Conservation (phyloP, 2,113 vertebrate species). For the Pandion haliaetus region DNA sequence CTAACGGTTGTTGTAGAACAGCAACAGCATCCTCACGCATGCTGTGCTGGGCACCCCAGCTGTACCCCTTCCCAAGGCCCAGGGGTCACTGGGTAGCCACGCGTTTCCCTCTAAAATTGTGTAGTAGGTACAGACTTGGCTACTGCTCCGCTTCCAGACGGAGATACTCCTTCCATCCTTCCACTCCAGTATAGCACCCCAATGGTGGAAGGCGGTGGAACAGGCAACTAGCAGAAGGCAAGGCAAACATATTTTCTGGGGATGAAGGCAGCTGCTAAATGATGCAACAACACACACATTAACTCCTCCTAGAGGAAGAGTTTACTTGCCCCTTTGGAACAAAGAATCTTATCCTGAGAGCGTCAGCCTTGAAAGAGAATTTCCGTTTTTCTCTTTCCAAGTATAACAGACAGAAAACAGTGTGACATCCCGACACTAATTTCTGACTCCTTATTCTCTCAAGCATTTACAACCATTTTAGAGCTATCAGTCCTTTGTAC, state of each 20-base stretch:
- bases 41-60: not conserved
- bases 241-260: not conserved
- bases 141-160: not conserved
- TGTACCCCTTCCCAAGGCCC: not conserved
- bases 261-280: not conserved
- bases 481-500: not conserved
- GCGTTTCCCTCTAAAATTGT: not conserved
- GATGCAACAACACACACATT: not conserved
- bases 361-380: not conserved
- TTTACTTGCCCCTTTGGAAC: not conserved
- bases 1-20: not conserved
- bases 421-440: not conserved
- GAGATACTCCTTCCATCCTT: not conserved
- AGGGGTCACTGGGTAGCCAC: no score
- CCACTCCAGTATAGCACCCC: not conserved
- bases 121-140: not conserved
- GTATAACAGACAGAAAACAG: not conserved
- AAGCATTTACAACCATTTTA: not conserved
- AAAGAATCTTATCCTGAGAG: not conserved
- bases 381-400: not conserved
- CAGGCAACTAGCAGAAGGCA: not conserved
- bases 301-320: not conserved
- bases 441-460: not conserved
- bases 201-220: not conserved
- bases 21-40: not conserved